Evolutionary conservation across 2,113 vertebrate genomes (phyloP).

Genomic region (Micronycteris hirsuta): DNA sequence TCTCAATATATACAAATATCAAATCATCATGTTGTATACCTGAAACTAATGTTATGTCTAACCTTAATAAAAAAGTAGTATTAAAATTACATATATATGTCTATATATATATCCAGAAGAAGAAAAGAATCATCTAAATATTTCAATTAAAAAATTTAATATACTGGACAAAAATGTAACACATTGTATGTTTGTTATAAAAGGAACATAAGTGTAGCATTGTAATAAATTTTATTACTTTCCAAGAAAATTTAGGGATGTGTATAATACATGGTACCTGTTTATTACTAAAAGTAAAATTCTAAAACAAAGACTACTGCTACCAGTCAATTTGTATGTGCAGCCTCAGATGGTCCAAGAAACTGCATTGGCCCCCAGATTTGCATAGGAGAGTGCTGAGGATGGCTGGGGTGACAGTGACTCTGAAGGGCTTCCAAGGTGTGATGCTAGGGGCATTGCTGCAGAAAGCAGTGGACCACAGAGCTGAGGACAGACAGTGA

Average conservation of each 20-base stretch:
- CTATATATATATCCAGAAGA: neutral
- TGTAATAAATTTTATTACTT: neutral
- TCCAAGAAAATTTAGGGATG: neutral
- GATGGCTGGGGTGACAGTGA: neutral
- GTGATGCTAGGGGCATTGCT: neutral
- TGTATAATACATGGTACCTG: neutral
- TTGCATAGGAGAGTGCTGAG: neutral
- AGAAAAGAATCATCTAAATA: conserved; percentile 20
- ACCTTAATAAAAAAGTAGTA: conserved; percentile 34
- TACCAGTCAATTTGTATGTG: neutral
- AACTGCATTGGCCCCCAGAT: neutral
- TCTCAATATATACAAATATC: neutral
- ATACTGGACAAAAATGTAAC: neutral
- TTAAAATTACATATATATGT: conserved; percentile 24
- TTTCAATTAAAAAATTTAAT: conserved; percentile 36
- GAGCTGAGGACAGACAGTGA: neutral
- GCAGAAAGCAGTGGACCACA: neutral
- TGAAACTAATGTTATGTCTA: neutral
- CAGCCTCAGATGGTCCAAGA: neutral
- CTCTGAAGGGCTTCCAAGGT: neutral
- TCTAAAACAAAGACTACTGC: neutral
- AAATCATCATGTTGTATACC: neutral
- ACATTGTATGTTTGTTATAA: neutral
- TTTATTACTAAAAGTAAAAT: conserved; percentile 3
- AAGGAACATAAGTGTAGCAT: neutral